These are phyloP conservation scores for Falco peregrinus DNA, from an alignment of 2,797 vertebrate genomes.

Conservation along the genomic window DNA sequence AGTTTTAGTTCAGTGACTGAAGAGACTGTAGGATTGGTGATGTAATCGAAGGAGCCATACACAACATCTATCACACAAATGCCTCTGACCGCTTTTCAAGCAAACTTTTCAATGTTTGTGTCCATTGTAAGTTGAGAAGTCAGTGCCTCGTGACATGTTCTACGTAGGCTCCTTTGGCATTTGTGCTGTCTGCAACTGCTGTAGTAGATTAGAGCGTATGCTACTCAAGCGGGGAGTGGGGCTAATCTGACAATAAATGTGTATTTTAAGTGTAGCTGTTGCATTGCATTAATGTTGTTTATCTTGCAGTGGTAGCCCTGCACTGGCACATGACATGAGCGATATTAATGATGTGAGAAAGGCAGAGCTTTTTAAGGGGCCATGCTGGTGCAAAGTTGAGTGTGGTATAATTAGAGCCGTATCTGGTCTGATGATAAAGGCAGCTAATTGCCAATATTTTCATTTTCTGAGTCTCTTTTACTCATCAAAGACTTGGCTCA, in stretches of 20 bases:
- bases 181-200: conserved; percentile 2
- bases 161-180: not conserved
- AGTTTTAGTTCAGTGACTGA: not conserved
- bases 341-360: not conserved
- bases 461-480: not conserved
- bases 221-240: not conserved
- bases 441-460: not conserved
- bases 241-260: conserved; percentile 13
- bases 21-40: not conserved
- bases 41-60: accelerated
- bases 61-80: not conserved
- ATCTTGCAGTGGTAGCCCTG: not conserved
- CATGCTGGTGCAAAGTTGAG: not conserved
- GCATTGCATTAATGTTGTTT: conserved; percentile 26
- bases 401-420: not conserved
- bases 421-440: not conserved
- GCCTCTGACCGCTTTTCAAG: not conserved
- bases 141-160: not conserved
- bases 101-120: not conserved
- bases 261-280: conserved; percentile 39
- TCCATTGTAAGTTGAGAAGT: not conserved
- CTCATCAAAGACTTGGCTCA: not conserved
- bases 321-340: not conserved
- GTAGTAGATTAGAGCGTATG: not conserved
- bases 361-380: not conserved